Evolutionary conservation across 2,113 vertebrate species (phyloP), one percentile per base, ranked within the genome.

Genomic region (Pithys albifrons): DNA sequence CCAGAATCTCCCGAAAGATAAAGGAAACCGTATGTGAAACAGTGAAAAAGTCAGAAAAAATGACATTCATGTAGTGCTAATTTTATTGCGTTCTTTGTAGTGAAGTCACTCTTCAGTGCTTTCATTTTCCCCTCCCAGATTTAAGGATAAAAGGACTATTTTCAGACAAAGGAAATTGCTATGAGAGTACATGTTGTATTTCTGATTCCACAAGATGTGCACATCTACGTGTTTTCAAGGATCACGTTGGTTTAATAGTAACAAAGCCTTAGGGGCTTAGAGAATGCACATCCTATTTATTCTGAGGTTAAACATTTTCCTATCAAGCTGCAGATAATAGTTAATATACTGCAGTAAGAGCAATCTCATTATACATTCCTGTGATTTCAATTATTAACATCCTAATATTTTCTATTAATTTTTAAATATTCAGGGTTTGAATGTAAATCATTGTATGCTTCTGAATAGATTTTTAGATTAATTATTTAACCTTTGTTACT

Each of bases 1-100:
- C 70, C 64, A 94, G 91, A 71, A 95, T 90, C 84, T 89, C 62
- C 78, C 66, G 48, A 88, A 92, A 95, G 75, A 81, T 49, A 94
- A 96, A 95, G 67, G 92, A 91, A 96, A 96, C 84, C 73, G 82
- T 62, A 95, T 79, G 89, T 80, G 87, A 97, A 97, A 92, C 62
- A 82, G 57, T 86, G 69, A 80, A 95, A 96, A 96, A 89, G 52
- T 86, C 61, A 76, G 59, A 83, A 95, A 52, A 92, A 95, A 95
- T 83, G 28, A 80, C 27, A 83, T 95, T 97, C 95, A 84, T 92
- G 82, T 93, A 78, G 91, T 93, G 87, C 88, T 97, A 96, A 94
- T 96, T 94, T 83, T 88, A 78, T 70, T 93, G 82, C 67, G 48
- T 75, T 80, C 73, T 96, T 83, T 93, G 85, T 78, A 84, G 83